These are phyloP conservation scores for Parotocinclus haroldoi DNA, from an alignment of 2,797 vertebrate genomes.

Conservation along the genomic window DNA sequence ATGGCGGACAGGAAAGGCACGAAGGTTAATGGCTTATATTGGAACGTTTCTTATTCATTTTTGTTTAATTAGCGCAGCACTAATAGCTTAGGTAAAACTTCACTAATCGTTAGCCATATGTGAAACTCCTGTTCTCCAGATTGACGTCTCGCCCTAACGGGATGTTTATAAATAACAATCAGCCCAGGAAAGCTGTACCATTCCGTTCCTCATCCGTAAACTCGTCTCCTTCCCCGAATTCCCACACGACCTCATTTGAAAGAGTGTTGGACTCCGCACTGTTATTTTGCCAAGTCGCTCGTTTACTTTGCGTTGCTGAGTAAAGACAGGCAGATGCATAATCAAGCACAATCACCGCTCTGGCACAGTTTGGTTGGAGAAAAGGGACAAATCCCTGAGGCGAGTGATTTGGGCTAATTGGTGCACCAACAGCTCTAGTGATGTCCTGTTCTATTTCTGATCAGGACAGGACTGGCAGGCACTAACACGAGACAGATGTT, in stretches of 20 bases:
- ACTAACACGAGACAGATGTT: slow-evolving; percentile 12
- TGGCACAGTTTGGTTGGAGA: slow-evolving; percentile 37
- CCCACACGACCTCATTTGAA: slow-evolving; percentile 40
- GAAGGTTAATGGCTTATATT: too few relatives aligned
- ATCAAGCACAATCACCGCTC: slow-evolving; percentile 42
- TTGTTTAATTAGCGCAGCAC: too few relatives aligned
- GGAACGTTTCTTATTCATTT: too few relatives aligned
- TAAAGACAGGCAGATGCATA: slow-evolving; percentile 40
- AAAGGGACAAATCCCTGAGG: slow-evolving; percentile 37
- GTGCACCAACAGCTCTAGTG: slow-evolving; percentile 28
- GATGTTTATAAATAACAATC: too few relatives aligned
- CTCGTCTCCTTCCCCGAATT: slow-evolving; percentile 44
- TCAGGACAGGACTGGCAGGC: slow-evolving; percentile 8
- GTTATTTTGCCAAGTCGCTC: slow-evolving; percentile 39
- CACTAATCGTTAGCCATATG: too few relatives aligned
- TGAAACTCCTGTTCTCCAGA: too few relatives aligned
- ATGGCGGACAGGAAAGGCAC: too few relatives aligned
- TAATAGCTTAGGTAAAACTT: too few relatives aligned
- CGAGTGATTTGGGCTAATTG: slow-evolving; percentile 44
- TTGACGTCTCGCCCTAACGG: too few relatives aligned
- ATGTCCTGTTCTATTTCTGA: slow-evolving; percentile 42
- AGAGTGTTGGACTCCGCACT: slow-evolving; percentile 32
- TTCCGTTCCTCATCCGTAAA: slow-evolving; percentile 32
- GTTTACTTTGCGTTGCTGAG: slow-evolving; percentile 35
- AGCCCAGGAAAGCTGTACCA: too few relatives aligned